Evolutionary conservation across 1,140 invertebrate genomes (phyloP), one percentile per base, ranked within the genome.

Genomic region (Drosophila athabasca): DNA sequence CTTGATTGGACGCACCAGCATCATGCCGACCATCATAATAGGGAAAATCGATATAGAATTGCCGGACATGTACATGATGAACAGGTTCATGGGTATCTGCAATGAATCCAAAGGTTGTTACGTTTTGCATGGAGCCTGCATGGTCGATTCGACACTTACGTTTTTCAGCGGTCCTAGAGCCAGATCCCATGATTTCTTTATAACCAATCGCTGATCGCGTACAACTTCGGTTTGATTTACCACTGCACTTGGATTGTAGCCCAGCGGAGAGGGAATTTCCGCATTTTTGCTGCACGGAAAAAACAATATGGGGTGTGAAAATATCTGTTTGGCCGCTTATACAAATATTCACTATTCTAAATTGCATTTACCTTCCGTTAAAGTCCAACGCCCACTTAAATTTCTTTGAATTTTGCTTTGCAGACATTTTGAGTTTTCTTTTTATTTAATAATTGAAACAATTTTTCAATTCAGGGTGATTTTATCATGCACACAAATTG

Each of bases 21-120:
- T 94, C 99, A 99, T 99, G 41, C 98, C 98, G 17, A 99, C 97
- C 98, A 99, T 99, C 99, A 99, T 99, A n/a, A 99, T 99, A 2
- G 99, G 99, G 90, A 99, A 99, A 75, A 99, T 99, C 0, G 98
- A 99, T 84, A 99, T 99, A 0, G 98, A 98, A 92, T 98, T 99
- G 41, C 98, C 99, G 60, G 98, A 97, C 99, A 99, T 99, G 92
- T 99, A 99, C 97, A 99, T 99, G 49, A 99, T 98, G 88, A 99
- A 99, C 17, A 99, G 92, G 93, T 99, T 99, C 99, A 99, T 99
- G 4, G 99, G 98, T 35, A 99, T 90, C 91, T 92, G 22, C 6
- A 45, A 17, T 7, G 6, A 55, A 35, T 22, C 24, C 13, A 57
- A 58, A 57, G 46, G 62, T 75, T 58, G 48, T 17, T 39, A 45